Conservation (phyloP, 2,113 vertebrate genomes). For the Elephas maximus region DNA sequence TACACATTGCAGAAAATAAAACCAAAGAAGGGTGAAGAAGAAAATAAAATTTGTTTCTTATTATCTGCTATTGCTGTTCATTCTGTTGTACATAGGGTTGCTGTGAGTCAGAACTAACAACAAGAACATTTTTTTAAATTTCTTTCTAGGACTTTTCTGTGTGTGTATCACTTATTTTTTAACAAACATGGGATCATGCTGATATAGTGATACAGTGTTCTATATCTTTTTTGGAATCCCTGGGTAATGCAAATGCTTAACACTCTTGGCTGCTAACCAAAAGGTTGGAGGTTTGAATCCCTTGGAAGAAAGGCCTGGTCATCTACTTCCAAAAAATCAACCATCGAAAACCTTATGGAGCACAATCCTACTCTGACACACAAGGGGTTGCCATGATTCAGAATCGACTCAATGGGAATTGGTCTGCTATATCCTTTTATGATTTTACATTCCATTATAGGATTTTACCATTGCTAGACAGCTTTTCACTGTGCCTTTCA, state of each 20-base stretch:
- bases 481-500: neutral
- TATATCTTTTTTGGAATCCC: neutral
- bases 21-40: neutral
- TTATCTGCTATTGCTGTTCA: neutral
- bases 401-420: no score
- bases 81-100: no score
- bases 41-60: neutral
- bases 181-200: neutral
- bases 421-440: no score
- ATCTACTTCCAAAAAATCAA: no score
- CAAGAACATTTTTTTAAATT: neutral
- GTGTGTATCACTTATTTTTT: neutral
- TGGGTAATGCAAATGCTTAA: neutral
- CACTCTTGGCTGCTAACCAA: no score
- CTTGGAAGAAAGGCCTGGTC: no score
- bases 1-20: neutral
- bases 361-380: no score
- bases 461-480: conserved; percentile 26
- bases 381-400: no score
- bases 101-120: no score
- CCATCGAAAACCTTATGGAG: no score
- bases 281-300: no score
- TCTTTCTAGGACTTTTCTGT: neutral
- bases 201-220: neutral
- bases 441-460: neutral